Evolutionary conservation across 2,113 vertebrate genomes (phyloP).

Genomic region (Eublepharis macularius): DNA sequence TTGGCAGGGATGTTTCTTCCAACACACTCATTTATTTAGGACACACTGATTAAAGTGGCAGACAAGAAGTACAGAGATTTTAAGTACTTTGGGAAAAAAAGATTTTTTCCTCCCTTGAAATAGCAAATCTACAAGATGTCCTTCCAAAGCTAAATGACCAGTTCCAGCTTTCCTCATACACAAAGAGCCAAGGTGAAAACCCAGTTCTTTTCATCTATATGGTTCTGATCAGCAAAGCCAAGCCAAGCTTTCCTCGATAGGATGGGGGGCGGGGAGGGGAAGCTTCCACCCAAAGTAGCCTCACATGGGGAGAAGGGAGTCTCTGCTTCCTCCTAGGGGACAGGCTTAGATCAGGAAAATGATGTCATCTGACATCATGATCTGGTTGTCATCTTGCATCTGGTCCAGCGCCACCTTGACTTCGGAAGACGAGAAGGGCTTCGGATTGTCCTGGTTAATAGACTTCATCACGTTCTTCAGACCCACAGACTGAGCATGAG

Average conservation of each 20-base stretch:
- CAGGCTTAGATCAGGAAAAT: conserved; percentile 90
- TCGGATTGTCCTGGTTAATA: conserved; percentile 79
- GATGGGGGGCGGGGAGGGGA: background rate
- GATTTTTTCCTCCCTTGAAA: background rate
- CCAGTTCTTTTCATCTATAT: background rate
- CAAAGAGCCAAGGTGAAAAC: background rate
- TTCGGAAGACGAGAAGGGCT: conserved; percentile 79
- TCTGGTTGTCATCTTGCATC: conserved; percentile 97
- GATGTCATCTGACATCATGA: conserved; percentile 96
- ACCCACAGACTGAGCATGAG: conserved; percentile 90
- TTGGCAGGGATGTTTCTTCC: background rate
- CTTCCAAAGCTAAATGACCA: background rate
- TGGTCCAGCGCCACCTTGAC: conserved; percentile 81
- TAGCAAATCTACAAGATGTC: no score
- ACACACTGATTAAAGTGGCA: background rate
- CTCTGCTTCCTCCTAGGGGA: background rate
- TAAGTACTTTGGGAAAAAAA: background rate
- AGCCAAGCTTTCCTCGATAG: background rate
- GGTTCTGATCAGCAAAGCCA: conserved; percentile 17
- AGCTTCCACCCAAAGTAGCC: fast-evolving
- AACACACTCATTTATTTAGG: no score
- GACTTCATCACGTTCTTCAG: conserved; percentile 79
- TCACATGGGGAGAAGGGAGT: background rate
- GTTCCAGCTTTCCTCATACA: background rate
- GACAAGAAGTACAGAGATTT: background rate